These are phyloP conservation scores for Trichonephila clavipes DNA, from an alignment of 1,140 invertebrate species.

Conservation along the genomic window DNA sequence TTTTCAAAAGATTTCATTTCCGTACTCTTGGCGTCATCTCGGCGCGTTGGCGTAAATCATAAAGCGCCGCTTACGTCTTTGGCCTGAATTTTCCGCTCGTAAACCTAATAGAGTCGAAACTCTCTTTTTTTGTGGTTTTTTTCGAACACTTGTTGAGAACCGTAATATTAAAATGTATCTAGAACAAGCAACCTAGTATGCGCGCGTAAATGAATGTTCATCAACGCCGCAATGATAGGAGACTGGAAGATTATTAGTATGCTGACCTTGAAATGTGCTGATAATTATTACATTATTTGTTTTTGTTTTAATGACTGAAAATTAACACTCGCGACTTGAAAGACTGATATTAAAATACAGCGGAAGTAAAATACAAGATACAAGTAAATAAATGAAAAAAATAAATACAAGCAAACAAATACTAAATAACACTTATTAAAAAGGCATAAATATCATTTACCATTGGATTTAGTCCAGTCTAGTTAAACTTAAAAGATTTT, in stretches of 20 bases:
- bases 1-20: background rate
- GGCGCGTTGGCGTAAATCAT: constrained; percentile 28
- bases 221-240: background rate
- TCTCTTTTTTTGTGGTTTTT: background rate
- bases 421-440: too few species aligned
- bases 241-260: background rate
- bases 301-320: background rate
- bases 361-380: too few species aligned
- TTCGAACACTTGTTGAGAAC: background rate
- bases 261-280: background rate
- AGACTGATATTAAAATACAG: background rate
- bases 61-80: background rate
- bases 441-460: too few species aligned
- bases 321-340: background rate
- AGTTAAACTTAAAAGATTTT: too few species aligned
- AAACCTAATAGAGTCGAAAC: background rate
- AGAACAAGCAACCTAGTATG: background rate
- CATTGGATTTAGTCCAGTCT: too few species aligned
- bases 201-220: background rate
- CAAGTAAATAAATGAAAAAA: too few species aligned
- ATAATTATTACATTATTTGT: background rate
- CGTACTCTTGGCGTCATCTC: background rate
- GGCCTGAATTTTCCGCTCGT: background rate
- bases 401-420: too few species aligned
- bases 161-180: background rate